These are phyloP conservation scores for Mus minutoides DNA, from an alignment of 2,797 vertebrate genomes.

Conservation along the genomic window DNA sequence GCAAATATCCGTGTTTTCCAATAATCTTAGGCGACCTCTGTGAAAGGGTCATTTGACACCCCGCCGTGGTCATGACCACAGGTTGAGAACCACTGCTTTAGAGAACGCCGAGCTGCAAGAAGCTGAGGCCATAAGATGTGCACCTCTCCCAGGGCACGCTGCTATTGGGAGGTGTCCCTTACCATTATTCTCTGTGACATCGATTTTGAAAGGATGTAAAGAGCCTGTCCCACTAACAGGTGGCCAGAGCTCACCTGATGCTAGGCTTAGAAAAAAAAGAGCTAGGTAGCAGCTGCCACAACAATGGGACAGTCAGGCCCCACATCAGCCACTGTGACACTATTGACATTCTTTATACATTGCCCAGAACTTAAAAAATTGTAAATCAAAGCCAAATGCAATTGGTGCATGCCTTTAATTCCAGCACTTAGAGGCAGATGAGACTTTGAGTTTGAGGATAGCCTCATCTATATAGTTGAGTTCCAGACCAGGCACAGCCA, in stretches of 20 bases:
- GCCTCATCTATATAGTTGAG: background rate
- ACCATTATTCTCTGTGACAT: background rate
- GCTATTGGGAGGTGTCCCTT: background rate
- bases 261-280: rapidly evolving
- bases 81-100: background rate
- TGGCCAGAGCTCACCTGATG: rapidly evolving
- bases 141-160: background rate
- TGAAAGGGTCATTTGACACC: background rate
- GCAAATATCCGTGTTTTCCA: background rate
- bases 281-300: rapidly evolving
- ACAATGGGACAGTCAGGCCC: background rate
- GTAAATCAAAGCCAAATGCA: background rate
- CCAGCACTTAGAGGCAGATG: background rate
- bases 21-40: background rate
- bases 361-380: background rate
- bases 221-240: too few relatives aligned
- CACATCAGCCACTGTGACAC: background rate
- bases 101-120: background rate
- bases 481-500: background rate
- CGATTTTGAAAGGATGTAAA: background rate
- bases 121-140: background rate
- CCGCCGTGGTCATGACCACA: rapidly evolving
- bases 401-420: background rate
- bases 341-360: rapidly evolving
- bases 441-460: background rate